Evolutionary conservation across 2,888 invertebrate species (phyloP), one percentile per base, ranked within the genome.

Genomic region (Caenorhabditis sp.): DNA sequence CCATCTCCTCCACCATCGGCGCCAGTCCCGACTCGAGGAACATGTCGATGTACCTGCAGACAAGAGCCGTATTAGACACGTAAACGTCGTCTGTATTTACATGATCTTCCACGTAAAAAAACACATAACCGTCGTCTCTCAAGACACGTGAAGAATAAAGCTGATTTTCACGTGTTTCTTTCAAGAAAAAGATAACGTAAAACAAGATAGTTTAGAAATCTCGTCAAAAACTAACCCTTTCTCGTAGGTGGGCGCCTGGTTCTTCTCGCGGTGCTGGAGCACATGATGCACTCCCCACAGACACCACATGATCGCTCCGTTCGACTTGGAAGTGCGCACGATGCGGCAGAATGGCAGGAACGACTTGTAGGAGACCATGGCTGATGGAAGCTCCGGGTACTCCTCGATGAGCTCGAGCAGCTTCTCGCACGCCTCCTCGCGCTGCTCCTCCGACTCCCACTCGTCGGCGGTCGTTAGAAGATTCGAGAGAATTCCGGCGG

Each of bases 251-350:
- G 71, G 70, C 3, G 72, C 52, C 45, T 62, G 61, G 41, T 61
- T 66, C 37, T 58, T 93, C n/a, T 93, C 92, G 87, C 93, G 93
- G 37, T 80, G 78, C 15, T 59, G 39, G 9, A 82, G 32, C 61
- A 94, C 93, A 88, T 94, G 93, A 87, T 93, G 93, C 82, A 94
- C 93, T 1, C 93, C 93, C 94, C 94, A 94, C 4, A 93, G 92
- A 11, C 93, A 93, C 94, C 94, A 94, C 63, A 93, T 89, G 86
- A 93, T 93, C 30, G 93, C 93, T 63, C 92, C 92, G 84, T 92
- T 92, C 74, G 92, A 92, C 78, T 92, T 91, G 45, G 91, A 90
- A 66, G 91, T 91, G 43, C 90, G 89, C 72, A 93, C 89, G 55
- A 94, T 90, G 0, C 93, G 92, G 79, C 93, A 92, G 89, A 94